Percentiles rank a stretch among this genome's conserved stretches.
These are phyloP conservation scores for Metalampra italica DNA, from an alignment of 2,888 invertebrate genomes.

Conservation along the genomic window DNA sequence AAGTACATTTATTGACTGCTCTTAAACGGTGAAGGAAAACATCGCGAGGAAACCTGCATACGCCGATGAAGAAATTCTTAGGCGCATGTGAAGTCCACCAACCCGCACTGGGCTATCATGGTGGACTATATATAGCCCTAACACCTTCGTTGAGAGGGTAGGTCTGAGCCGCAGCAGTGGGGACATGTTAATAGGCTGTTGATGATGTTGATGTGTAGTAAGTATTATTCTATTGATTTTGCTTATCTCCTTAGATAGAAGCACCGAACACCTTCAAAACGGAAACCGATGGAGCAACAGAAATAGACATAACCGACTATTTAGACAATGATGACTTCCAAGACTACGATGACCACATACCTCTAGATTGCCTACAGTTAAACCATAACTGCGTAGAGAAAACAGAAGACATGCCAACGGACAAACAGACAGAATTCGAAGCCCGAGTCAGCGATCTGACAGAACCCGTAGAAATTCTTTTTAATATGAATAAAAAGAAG, in stretches of 20 bases:
- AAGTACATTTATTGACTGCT: no score
- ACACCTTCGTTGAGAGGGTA: no score
- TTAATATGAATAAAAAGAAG: conserved; percentile 4
- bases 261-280: conserved; percentile 8
- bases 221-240: neutral
- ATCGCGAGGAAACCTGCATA: no score
- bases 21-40: no score
- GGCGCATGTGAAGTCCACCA: no score
- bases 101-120: no score
- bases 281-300: conserved; percentile 15
- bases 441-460: conserved; percentile 5
- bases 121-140: no score
- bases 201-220: no score
- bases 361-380: conserved; percentile 22
- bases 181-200: no score
- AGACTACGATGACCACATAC: conserved; percentile 39
- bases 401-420: conserved; percentile 5
- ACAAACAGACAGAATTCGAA: conserved; percentile 1
- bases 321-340: conserved; percentile 24
- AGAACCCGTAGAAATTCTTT: conserved; percentile 11
- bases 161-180: no score
- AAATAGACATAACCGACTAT: conserved; percentile 30
- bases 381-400: neutral
- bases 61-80: no score
- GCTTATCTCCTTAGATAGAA: neutral